Base-by-base conservation (phyloP, 2,113 vertebrate species). In the Alectura lathami region DNA sequence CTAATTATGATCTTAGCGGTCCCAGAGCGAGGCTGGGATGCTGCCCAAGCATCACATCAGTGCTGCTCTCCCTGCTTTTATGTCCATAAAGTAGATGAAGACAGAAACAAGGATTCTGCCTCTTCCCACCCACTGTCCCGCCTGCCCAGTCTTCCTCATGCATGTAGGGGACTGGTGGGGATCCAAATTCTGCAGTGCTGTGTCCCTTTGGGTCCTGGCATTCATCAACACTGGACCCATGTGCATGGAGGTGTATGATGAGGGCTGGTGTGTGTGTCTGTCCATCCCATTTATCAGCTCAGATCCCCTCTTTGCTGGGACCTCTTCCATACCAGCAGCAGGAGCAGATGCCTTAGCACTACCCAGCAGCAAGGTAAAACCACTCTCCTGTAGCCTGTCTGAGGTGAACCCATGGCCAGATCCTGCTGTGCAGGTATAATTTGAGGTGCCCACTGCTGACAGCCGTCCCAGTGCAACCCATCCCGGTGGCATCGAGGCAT, bases 351-450 rank as follows among this genome's bases (percentile, higher is more conserved):
- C 54, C 29, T 87, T 15, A 38, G 32, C 36, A 40, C 27, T 43
- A 6, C 45, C n/a, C 17, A 6, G 11, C 0, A 38, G 21, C 62
- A 38, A 27, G 40, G 13, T 42, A 63, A 72, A 68, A 14, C 29
- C 23, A 7, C 8, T 18, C 18, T 8, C 30, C n/a, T 7, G 1
- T 5, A 75, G 59, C 45, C 60, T 3, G 1, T 36, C 7, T n/a
- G 38, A 29, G 47, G 47, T 13, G 11, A 59, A 59, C n/a, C 30
- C 42, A 14, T 23, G 48, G 47, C 27, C n/a, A 82, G 30, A 40
- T 36, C 30, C 9, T 59, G 32, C 18, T 18, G 3, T 45, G 72
- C 53, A n/a, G 40, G 20, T 24, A 50, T 13, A 0, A 17, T 45
- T 36, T 30, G 63, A 80, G 53, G 3, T 47, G 73, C 51, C 42